These are phyloP conservation scores for Epistrophella euchroma DNA, from an alignment of 2,888 invertebrate species.

Conservation along the genomic window DNA sequence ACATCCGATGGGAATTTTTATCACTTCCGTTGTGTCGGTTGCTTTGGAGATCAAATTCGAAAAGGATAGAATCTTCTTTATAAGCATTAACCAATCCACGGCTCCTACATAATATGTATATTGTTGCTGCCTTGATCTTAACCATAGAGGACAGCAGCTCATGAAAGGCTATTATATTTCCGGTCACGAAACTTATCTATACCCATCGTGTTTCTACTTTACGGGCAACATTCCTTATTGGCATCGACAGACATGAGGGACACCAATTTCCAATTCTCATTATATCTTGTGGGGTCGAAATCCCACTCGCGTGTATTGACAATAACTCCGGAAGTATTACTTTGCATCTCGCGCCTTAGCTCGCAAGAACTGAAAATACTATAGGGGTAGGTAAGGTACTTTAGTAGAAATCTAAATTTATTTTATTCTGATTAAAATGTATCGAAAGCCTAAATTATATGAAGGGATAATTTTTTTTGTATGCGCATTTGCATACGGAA, in stretches of 20 bases:
- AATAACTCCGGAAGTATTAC: conserved; percentile 48
- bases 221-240: conserved; percentile 17
- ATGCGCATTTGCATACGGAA: conserved; percentile 50
- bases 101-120: not conserved
- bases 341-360: conserved; percentile 9
- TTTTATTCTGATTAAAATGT: conserved; percentile 60
- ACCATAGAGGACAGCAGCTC: conserved; percentile 32
- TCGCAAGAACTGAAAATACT: not conserved
- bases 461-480: not conserved
- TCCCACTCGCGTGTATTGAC: conserved; percentile 11
- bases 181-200: conserved; percentile 69
- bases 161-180: conserved; percentile 63
- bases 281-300: conserved; percentile 18
- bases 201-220: not conserved
- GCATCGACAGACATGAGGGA: not conserved
- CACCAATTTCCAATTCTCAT: conserved; percentile 64
- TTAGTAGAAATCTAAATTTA: conserved; percentile 8
- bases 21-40: conserved; percentile 52
- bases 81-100: conserved; percentile 14
- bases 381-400: not conserved
- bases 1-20: conserved; percentile 69
- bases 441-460: conserved; percentile 39
- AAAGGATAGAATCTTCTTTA: not conserved
- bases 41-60: conserved; percentile 1
- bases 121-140: conserved; percentile 37